Evolutionary conservation across 2,113 vertebrate species (phyloP).

Genomic region (Telmatochromis sp.): DNA sequence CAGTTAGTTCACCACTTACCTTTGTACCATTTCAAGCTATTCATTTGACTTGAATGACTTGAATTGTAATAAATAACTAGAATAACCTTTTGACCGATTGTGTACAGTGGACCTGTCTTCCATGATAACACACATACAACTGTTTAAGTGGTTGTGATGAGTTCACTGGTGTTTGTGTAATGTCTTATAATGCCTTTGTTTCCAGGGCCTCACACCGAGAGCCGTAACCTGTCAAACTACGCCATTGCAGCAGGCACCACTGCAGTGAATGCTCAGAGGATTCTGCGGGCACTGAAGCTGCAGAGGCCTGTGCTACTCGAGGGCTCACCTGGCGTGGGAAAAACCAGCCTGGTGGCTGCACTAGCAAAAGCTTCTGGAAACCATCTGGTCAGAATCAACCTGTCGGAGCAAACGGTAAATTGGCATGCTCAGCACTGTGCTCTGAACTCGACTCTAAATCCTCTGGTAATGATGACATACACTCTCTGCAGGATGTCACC

Average conservation of each 20-base stretch:
- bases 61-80: neutral
- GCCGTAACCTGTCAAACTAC: conserved; percentile 74
- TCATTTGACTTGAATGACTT: neutral
- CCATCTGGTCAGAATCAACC: conserved; percentile 89
- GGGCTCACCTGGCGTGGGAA: conserved; percentile 95
- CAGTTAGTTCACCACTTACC: neutral
- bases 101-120: neutral
- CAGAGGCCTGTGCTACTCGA: conserved; percentile 89
- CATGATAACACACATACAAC: neutral
- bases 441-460: neutral
- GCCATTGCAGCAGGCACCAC: conserved; percentile 88
- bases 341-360: conserved; percentile 91
- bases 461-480: neutral
- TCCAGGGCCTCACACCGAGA: conserved; percentile 75
- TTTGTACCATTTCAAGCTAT: neutral
- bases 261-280: conserved; percentile 86
- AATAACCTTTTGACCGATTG: neutral
- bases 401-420: conserved; percentile 92
- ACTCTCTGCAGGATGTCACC: conserved; percentile 81
- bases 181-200: neutral
- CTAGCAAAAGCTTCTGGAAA: conserved; percentile 92
- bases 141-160: neutral
- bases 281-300: conserved; percentile 87
- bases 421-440: neutral
- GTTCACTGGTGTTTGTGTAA: neutral